Conservation (phyloP, 92 coral and sea anemone genomes). For the Phenganax stokvisi region DNA sequence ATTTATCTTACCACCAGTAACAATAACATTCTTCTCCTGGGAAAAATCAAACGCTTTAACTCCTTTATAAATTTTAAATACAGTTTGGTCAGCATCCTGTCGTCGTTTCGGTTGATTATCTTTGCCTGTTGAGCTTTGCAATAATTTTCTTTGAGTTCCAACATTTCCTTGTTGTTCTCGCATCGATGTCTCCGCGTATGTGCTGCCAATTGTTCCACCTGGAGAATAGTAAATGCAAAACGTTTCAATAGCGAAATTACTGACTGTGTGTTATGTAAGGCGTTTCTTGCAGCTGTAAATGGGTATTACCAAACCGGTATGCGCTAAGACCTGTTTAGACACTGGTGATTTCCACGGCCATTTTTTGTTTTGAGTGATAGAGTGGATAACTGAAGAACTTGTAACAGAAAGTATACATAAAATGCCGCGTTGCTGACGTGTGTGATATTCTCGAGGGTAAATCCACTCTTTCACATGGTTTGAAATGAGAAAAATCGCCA, state of each 20-base stretch:
- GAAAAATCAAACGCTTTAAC: slow-evolving; percentile 97
- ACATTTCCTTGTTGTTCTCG: slow-evolving; percentile 24
- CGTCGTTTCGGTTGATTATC: slow-evolving; percentile 91
- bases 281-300: too few species aligned
- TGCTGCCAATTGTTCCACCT: slow-evolving; percentile 95
- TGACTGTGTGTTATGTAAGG: too few species aligned
- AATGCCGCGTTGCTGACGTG: too few species aligned
- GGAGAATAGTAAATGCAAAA: not conserved
- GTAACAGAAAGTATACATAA: too few species aligned
- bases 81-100: slow-evolving; percentile 85
- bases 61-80: slow-evolving; percentile 86
- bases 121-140: slow-evolving; percentile 40
- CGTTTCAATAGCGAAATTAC: not conserved
- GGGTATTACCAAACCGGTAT: too few species aligned
- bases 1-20: slow-evolving; percentile 81
- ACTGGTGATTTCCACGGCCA: too few species aligned
- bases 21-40: slow-evolving; percentile 88
- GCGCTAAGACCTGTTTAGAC: too few species aligned
- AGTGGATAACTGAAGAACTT: too few species aligned
- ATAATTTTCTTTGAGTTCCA: slow-evolving; percentile 46
- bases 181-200: slow-evolving; percentile 72
- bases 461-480: too few species aligned
- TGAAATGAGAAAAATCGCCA: too few species aligned
- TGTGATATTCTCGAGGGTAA: too few species aligned
- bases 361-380: too few species aligned